Conservation (phyloP, 2,797 vertebrate genomes). For the Danio albolineatus region DNA sequence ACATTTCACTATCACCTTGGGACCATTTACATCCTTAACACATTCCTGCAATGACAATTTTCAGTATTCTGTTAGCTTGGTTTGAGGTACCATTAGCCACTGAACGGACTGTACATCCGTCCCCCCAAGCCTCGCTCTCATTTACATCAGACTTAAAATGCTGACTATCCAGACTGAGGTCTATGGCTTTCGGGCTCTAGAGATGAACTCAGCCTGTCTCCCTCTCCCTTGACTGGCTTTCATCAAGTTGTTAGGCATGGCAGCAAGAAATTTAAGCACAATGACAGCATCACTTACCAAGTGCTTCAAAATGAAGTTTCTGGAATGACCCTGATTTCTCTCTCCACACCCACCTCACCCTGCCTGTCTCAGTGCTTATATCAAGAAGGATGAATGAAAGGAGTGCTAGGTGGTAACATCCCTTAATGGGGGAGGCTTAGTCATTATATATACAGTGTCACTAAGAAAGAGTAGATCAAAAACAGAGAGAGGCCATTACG, state of each 20-base stretch:
- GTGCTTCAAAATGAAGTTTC: constrained; percentile 27
- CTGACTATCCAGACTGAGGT: constrained; percentile 5
- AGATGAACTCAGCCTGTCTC: constrained; percentile 14
- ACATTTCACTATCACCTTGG: background rate
- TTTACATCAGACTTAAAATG: constrained; percentile 20
- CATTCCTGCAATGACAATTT: background rate
- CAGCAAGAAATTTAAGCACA: constrained; percentile 39
- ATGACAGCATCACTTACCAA: constrained; percentile 32
- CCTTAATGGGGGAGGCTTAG: constrained; percentile 34
- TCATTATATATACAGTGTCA: constrained; percentile 53
- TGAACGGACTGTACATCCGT: background rate
- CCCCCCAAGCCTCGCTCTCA: background rate
- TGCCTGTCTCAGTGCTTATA: constrained; percentile 11
- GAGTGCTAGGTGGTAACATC: constrained; percentile 32
- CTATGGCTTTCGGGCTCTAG: constrained; percentile 6
- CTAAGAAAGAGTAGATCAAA: constrained; percentile 43
- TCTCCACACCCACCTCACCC: background rate
- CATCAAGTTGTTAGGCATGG: constrained; percentile 30
- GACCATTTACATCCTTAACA: background rate
- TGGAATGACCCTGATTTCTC: constrained; percentile 3
- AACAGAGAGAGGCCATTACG: constrained; percentile 43
- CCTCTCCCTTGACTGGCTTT: constrained; percentile 13
- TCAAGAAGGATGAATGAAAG: constrained; percentile 37
- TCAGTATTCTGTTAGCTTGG: constrained; percentile 9
- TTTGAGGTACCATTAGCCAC: background rate